Evolutionary conservation across 2,113 vertebrate genomes (phyloP), one percentile per base, ranked within the genome.

Genomic region (human): DNA sequence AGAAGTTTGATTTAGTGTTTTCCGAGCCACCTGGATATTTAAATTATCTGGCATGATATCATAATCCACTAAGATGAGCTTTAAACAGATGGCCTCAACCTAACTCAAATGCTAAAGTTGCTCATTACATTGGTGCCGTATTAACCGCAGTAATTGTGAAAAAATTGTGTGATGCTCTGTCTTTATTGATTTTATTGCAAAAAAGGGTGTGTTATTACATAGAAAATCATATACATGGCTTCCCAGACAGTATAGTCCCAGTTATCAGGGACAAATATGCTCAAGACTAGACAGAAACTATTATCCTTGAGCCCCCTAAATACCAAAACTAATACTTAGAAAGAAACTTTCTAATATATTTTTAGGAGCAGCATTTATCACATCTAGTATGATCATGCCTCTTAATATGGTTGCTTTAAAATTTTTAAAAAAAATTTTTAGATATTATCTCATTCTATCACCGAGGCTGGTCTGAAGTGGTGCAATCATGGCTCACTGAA

Each of bases 1-100:
- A 90, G 27, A 8, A 97, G 55, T 85, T 83, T 91, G 50, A 93
- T 97, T 94, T 61, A 79, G 20, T 89, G 10, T 92, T 94, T 90
- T 3, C 18, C 5, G n/a, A 81, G 1, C 32, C 76, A 87, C 61
- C 32, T 93, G 73, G n/a, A 48, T 75, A 87, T 86, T 96, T 96
- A 93, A 96, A 88, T 93, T 73, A 80, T 52, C 61, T 96, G 55
- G 43, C 50, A 84, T 83, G n/a, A 43, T 50, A 84, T 83, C 78
- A 55, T 81, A 89, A 96, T 89, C 75, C 43, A 92, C 6, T 86
- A 84, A 87, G 30, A 18, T 70, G 20, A 14, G 35, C 22, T 85
- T 89, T 94, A 84, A 93, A 81, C 35, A 50, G 73, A 78, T 96
- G 73, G 32, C 25, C 14, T 68, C 61, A 84, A 94, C 48, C 16